Evolutionary conservation across 2,797 vertebrate species (phyloP), one percentile per base, ranked within the genome.

Genomic region (Anabacerthia variegaticeps): DNA sequence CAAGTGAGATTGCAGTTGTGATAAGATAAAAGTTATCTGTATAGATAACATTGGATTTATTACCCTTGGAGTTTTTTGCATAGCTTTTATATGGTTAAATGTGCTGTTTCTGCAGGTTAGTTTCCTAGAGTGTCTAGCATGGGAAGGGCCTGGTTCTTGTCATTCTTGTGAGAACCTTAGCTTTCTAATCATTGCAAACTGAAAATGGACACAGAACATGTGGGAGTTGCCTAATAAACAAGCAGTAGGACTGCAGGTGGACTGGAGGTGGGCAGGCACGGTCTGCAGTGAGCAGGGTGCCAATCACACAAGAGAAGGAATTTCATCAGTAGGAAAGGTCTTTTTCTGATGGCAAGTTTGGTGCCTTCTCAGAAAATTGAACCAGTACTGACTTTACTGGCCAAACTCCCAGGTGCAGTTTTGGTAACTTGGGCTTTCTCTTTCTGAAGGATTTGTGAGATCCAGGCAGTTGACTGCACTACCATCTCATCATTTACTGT

Each of bases 401-500:
- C 41, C 14, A 34, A 32, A 65, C 10, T 82, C 10, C 34, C 39
- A 32, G 20, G 27, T 67, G 14, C 39, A 75, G 15, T 44, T 55
- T 28, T 61, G 30, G 48, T 73, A 68, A 84, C 56, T 62, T 73
- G 26, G 4, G 21, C 10, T 39, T 94, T 92, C 37, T 34, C 71
- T 43, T 93, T 55, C 85, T 88, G 55, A 91, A 99, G 99, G 96
- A 99, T 99, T 93, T 99, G 99, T 96, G 99, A 99, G 96, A 99
- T 99, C 96, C 99, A 99, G 95, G 98, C 99, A 2, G 99, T 99
- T 41, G 99, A 99, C 68, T 98, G 99, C 73, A 99, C 99, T 41
- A 99, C 99, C 37, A 99, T 99, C 95, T 98, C 99, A 0, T 98
- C 98, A 5, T 99, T 99, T 92, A 99, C 99, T 30, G 99, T 99